Conservation (phyloP, 2,113 vertebrate species). For the Siniperca chuatsi region DNA sequence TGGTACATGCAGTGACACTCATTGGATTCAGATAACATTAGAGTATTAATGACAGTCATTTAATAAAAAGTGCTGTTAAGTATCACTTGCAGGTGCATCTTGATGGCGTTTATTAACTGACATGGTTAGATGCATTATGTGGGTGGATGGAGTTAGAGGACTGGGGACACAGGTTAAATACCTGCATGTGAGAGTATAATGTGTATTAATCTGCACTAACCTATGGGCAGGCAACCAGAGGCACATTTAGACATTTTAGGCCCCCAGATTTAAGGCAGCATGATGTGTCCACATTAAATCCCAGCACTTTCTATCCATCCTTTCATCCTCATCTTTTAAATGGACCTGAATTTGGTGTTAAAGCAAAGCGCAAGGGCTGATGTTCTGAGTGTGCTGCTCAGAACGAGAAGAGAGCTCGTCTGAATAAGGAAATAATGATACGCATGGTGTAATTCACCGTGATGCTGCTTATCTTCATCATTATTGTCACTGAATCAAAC, state of each 20-base stretch:
- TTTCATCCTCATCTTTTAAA: not conserved
- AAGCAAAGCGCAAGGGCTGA: not conserved
- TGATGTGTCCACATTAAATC: not conserved
- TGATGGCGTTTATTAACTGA: not conserved
- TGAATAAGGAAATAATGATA: not conserved
- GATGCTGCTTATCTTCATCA: not conserved
- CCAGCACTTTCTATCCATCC: not conserved
- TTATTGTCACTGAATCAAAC: slow-evolving; percentile 2
- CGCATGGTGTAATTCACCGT: not conserved
- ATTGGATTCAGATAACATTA: not conserved
- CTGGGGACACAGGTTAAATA: not conserved
- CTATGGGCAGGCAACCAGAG: not conserved
- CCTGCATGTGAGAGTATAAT: not conserved
- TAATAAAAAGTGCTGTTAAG: not conserved
- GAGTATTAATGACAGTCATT: not conserved
- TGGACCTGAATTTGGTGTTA: not conserved
- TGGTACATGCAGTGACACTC: not conserved
- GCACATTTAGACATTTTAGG: not conserved
- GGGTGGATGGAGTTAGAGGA: slow-evolving; percentile 3
- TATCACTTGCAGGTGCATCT: not conserved
- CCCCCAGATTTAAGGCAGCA: not conserved
- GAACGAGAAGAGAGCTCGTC: not conserved
- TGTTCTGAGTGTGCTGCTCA: not conserved
- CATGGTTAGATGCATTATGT: not conserved
- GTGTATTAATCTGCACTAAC: not conserved